A percentile compares a stretch with the other conserved stretches of the same genome.
Conservation (phyloP, 2,797 vertebrate genomes). For the Falco concolor region DNA sequence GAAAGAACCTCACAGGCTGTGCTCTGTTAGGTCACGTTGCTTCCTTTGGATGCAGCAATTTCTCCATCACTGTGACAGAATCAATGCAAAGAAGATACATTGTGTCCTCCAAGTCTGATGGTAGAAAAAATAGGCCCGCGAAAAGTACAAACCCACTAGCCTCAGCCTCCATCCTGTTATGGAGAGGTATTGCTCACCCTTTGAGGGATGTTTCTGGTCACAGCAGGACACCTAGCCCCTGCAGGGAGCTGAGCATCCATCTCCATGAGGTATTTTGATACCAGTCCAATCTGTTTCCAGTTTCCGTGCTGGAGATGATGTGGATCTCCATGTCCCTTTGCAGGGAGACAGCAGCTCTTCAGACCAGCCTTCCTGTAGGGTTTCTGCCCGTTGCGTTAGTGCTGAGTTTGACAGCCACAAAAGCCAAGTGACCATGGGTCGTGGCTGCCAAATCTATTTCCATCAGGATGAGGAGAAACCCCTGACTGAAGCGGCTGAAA, state of each 20-base stretch:
- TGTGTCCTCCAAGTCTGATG: not conserved
- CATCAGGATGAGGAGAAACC: not conserved
- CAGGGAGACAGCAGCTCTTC: not conserved
- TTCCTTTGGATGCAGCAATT: not conserved
- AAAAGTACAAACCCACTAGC: not conserved
- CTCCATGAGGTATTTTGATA: not conserved
- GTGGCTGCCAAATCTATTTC: not conserved
- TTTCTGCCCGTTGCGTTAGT: not conserved
- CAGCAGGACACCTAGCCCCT: not conserved
- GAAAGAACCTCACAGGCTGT: accelerated
- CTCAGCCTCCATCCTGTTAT: not conserved
- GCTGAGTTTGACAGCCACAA: not conserved
- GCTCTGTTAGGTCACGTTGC: not conserved
- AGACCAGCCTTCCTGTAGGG: not conserved
- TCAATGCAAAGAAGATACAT: not conserved
- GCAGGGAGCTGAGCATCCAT: not conserved
- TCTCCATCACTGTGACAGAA: not conserved
- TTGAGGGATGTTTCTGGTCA: not conserved
- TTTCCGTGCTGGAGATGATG: not conserved
- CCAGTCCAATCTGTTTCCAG: no score
- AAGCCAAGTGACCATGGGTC: not conserved
- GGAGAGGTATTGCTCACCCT: not conserved
- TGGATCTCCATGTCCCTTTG: not conserved
- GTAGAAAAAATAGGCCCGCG: not conserved
- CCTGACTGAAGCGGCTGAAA: not conserved